Conservation (phyloP, 2,888 invertebrate species). For the Heliconius sara region DNA sequence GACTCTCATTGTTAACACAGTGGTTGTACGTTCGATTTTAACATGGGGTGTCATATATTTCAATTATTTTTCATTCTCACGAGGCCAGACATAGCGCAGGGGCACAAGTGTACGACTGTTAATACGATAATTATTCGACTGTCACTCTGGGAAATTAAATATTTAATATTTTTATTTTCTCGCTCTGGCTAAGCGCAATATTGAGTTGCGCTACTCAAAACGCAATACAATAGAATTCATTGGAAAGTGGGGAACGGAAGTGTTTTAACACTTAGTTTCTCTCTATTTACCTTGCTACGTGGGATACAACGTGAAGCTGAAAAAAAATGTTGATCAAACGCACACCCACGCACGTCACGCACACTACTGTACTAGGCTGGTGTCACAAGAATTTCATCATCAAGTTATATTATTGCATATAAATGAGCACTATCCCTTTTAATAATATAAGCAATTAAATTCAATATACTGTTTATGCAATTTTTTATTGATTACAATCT, state of each 20-base stretch:
- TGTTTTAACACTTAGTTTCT: background rate
- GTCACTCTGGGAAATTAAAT: too few relatives aligned
- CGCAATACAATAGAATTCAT: background rate
- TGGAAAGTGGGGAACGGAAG: background rate
- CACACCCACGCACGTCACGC: too few relatives aligned
- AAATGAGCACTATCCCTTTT: background rate
- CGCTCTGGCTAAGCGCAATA: background rate
- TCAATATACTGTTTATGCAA: background rate
- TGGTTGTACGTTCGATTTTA: too few relatives aligned
- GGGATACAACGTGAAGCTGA: background rate
- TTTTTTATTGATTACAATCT: background rate
- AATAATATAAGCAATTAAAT: slow-evolving; percentile 1
- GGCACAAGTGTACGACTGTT: background rate
- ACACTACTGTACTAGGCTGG: too few relatives aligned
- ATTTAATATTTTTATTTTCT: background rate
- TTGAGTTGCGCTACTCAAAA: too few relatives aligned
- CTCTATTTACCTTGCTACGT: background rate
- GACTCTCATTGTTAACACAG: too few relatives aligned
- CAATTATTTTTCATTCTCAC: too few relatives aligned
- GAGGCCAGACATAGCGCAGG: too few relatives aligned
- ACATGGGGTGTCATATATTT: too few relatives aligned
- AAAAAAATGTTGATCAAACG: background rate
- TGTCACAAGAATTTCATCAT: background rate
- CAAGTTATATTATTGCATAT: background rate
- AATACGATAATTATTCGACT: background rate